Evolutionary conservation across 2,797 vertebrate species (phyloP), one percentile per base, ranked within the genome.

Genomic region (Hylomyscus alleni): DNA sequence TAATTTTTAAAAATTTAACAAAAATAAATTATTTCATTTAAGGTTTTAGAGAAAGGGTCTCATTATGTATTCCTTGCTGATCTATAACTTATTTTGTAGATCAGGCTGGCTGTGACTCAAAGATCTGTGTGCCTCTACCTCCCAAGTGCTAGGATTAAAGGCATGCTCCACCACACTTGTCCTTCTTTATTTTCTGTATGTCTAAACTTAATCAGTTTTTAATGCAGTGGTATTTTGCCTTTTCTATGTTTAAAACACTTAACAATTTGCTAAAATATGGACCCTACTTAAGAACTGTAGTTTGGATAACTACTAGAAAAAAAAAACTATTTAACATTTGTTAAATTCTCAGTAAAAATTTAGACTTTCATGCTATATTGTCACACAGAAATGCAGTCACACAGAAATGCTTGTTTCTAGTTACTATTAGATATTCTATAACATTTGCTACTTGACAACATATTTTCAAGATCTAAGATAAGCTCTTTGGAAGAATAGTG

Each of bases 261-360:
- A 67, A 91, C 93, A 93, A 83, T 90, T 34, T 47, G 22, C 20
- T 83, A 82, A 91, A 76, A 37, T 44, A 54, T 62, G 13, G 9
- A 83, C 31, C 19, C 31, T 4, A 88, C 76, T 65, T 14, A 60
- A n/a, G 29, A 89, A 86, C 84, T 90, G 80, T 9, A 82, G 24
- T 89, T 89, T 87, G 22, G 47, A 81, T 58, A 80, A 2, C 37
- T 60, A 60, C 0, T 26, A 60, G 81, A 40, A 60, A 84, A 44
- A 44, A 44, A 29, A 88, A 88, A n/a, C 31, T 91, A 19, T 91
- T 93, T 89, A 91, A 67, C 5, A 11, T 93, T 85, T 93, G 44
- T 83, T 96, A 90, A 87, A n/a, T 69, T 92, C 65, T 26, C 54
- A 7, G 31, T 86, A n/a, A 65, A 65, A 65, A 65, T 47, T 29